Evolutionary conservation across 2,888 invertebrate species (phyloP).

Genomic region (Agrochola circellaris): DNA sequence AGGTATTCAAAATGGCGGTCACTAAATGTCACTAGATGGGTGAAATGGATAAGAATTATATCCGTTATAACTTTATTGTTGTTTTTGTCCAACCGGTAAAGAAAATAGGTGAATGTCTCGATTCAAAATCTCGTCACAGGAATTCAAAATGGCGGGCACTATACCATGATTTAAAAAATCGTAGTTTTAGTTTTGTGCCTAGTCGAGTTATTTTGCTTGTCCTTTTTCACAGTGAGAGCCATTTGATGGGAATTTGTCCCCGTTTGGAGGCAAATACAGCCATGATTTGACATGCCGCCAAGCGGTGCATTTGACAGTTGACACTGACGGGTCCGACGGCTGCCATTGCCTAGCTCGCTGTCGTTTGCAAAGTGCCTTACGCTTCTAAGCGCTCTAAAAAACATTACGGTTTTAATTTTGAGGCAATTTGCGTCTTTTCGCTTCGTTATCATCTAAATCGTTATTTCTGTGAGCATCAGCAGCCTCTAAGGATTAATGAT

Average conservation of each 20-base stretch:
- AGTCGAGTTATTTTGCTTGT: not conserved
- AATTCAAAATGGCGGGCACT: not conserved
- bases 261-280: constrained; percentile 29
- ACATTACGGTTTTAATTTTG: constrained; percentile 1
- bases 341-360: constrained; percentile 27
- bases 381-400: constrained; percentile 10
- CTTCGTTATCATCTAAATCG: not conserved
- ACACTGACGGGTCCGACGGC: constrained; percentile 37
- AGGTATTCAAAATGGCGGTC: not conserved
- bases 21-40: too few relatives aligned
- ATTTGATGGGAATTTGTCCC: constrained; percentile 7
- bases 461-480: not conserved
- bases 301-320: constrained; percentile 46
- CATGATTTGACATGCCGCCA: constrained; percentile 47
- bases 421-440: not conserved
- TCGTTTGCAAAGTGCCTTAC: constrained; percentile 36
- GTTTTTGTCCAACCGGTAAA: not conserved
- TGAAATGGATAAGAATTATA: not conserved
- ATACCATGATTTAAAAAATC: not conserved
- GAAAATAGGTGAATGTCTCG: not conserved
- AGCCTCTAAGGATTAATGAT: too few relatives aligned
- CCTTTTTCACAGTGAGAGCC: not conserved
- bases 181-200: not conserved
- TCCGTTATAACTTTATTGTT: not conserved
- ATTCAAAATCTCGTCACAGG: too few relatives aligned